These are phyloP conservation scores for Hormaphis cornu DNA, from an alignment of 1,140 invertebrate species.

Conservation along the genomic window DNA sequence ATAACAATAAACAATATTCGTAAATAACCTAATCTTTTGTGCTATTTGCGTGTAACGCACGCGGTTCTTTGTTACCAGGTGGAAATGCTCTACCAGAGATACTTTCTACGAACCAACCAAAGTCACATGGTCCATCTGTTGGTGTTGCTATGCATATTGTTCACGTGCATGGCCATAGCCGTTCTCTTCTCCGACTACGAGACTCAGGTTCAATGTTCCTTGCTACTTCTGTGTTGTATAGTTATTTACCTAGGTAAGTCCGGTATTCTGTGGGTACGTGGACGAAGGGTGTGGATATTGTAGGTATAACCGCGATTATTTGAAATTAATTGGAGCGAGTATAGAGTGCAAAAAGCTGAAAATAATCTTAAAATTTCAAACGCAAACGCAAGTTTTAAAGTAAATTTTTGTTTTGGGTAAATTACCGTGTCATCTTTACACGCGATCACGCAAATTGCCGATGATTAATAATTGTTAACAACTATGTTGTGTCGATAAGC, in stretches of 20 bases:
- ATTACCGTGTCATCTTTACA: too few relatives aligned
- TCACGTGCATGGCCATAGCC: constrained; percentile 50
- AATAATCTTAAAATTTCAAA: too few relatives aligned
- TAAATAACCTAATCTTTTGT: too few relatives aligned
- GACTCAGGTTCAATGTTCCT: constrained; percentile 17
- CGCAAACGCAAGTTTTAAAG: too few relatives aligned
- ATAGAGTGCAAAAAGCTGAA: too few relatives aligned
- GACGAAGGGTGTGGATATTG: neutral
- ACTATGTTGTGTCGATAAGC: too few relatives aligned
- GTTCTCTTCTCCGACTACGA: constrained; percentile 44
- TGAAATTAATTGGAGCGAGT: too few relatives aligned
- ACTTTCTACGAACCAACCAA: constrained; percentile 87
- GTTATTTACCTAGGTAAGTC: constrained; percentile 34
- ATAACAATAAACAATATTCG: too few relatives aligned
- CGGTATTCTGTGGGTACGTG: neutral
- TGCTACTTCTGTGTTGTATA: constrained; percentile 30
- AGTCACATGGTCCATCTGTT: constrained; percentile 77
- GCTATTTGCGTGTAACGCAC: too few relatives aligned
- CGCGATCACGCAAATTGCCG: too few relatives aligned
- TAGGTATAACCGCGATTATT: neutral
- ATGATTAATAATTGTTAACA: too few relatives aligned
- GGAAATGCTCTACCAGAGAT: constrained; percentile 82
- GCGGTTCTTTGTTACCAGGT: constrained; percentile 51
- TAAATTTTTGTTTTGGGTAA: too few relatives aligned
- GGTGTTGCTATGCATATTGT: constrained; percentile 60